Evolutionary conservation across 2,113 vertebrate genomes (phyloP), one percentile per base, ranked within the genome.

Genomic region (Myotis davidii): DNA sequence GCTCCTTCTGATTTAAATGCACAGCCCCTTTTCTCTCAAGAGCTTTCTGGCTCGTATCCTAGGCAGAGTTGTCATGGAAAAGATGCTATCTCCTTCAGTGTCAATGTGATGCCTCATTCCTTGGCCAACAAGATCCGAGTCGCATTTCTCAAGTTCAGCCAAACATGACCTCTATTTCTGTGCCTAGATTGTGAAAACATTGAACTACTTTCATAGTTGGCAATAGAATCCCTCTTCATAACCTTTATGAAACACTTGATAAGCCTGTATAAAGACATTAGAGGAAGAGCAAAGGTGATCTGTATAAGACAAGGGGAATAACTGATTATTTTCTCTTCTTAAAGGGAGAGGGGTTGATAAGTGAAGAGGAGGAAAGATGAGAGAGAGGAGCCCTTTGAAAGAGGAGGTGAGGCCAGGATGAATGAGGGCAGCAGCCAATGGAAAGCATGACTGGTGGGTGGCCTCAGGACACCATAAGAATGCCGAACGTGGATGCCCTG

Each of bases 401-500:
- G 21, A 17, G 1, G 13, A 67, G 85, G 21, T 0, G 3, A 76
- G n/a, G 42, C 18, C 2, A 6, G 50, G 14, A 39, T 37, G n/a
- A 61, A 29, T 6, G 42, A 39, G 23, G 45, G 25, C 7, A 39
- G 34, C 11, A 23, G 27, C 27, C 12, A 25, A 8, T 8, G 13
- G 56, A 34, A 14, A 34, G 23, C 52, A 34, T 1, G 2, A 6
- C 39, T 32, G 39, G 29, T 34, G n/a, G 52, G 25, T 83, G 56
- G 20, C 17, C 27, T 54, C 9, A 59, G 39, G 78, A 6, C 20
- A 2, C 32, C 5, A 1, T 13, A 14, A 67, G 29, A 27, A 7
- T 1, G 3, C 14, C 7, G 18, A 37, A 7, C 0, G 2, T 4
- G 0, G 14, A 37, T 23, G 23, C 11, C 3, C 39, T 18, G 64